Evolutionary conservation across 2,888 invertebrate genomes (phyloP).

Genomic region (Perizoma flavofasciatum): DNA sequence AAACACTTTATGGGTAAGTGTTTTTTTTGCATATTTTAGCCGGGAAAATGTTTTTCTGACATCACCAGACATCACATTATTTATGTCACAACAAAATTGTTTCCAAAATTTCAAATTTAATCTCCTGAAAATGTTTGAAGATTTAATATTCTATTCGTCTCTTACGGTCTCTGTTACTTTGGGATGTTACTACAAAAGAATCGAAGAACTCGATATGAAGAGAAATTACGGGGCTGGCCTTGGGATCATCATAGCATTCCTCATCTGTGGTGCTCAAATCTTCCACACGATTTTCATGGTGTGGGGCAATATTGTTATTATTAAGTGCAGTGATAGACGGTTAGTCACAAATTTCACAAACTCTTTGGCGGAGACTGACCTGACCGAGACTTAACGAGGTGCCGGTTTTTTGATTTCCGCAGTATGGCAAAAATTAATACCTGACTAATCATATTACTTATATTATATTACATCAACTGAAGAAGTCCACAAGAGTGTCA

Average conservation of each 20-base stretch:
- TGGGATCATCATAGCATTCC: constrained; percentile 82
- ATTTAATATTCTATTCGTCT: constrained; percentile 56
- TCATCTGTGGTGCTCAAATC: constrained; percentile 85
- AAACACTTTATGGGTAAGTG: no score
- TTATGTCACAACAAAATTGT: no score
- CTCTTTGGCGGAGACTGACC: no score
- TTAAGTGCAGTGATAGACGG: constrained; percentile 82
- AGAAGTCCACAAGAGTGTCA: no score
- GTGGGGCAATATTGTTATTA: constrained; percentile 85
- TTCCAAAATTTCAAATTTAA: constrained; percentile 20
- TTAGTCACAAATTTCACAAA: constrained; percentile 50
- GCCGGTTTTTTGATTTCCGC: no score
- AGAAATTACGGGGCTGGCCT: constrained; percentile 85
- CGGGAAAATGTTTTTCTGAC: no score
- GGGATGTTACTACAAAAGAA: constrained; percentile 84
- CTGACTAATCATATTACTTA: no score
- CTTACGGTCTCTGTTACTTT: constrained; percentile 80
- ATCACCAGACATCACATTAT: no score
- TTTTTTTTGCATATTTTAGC: no score
- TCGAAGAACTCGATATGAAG: constrained; percentile 75
- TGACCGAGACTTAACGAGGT: no score
- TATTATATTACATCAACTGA: no score
- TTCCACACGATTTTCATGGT: constrained; percentile 84
- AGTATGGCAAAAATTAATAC: no score
- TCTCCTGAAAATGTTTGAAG: constrained; percentile 44